Conservation (phyloP, 2,113 vertebrate species). For the Labeo rohita region DNA sequence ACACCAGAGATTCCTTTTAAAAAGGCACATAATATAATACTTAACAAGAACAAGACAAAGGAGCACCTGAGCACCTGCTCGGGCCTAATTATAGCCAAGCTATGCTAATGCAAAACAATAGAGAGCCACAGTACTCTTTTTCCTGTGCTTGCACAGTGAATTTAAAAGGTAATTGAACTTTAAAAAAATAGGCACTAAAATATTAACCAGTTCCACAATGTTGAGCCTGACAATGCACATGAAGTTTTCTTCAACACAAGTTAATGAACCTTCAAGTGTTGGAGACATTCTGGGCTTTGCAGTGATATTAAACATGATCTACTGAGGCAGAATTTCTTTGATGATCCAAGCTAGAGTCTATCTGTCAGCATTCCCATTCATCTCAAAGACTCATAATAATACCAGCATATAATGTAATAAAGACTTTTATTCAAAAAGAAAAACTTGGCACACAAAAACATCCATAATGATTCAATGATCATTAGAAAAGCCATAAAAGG, state of each 20-base stretch:
- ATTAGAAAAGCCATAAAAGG: slow-evolving; percentile 4
- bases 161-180: slow-evolving; percentile 38
- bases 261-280: slow-evolving; percentile 13
- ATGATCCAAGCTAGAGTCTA: not conserved
- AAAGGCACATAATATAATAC: slow-evolving; percentile 67
- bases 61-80: slow-evolving; percentile 73
- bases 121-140: slow-evolving; percentile 46
- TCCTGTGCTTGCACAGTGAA: slow-evolving; percentile 16
- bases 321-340: not conserved
- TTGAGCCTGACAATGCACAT: not conserved
- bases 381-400: not conserved
- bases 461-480: not conserved
- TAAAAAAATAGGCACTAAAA: not conserved
- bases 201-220: not conserved
- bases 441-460: not conserved
- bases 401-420: not conserved
- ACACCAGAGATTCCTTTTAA: slow-evolving; percentile 62
- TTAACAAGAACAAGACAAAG: slow-evolving; percentile 68
- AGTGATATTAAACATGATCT: not conserved
- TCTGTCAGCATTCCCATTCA: not conserved
- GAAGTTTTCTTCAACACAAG: slow-evolving; percentile 30
- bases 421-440: not conserved
- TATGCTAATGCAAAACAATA: slow-evolving; percentile 59
- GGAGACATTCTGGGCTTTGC: not conserved
- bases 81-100: slow-evolving; percentile 66